Evolutionary conservation across 2,113 vertebrate genomes (phyloP), one percentile per base, ranked within the genome.

Genomic region (Crotalus horridus): DNA sequence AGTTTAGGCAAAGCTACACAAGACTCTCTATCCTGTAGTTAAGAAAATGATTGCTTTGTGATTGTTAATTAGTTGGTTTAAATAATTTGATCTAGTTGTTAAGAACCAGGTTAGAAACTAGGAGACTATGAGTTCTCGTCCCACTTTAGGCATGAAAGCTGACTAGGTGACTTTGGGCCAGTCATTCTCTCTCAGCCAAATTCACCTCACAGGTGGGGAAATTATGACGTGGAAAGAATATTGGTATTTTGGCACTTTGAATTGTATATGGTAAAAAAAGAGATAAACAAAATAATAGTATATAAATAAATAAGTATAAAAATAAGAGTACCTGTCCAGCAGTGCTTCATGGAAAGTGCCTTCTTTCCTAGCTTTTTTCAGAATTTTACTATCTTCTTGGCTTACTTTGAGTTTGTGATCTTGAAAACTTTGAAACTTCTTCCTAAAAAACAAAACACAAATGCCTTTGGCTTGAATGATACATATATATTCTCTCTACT

Each of bases 401-500:
- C 99, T 99, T 96, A 99, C 96, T 97, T 98, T 98, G 93, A 99
- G 98, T 92, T 98, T 98, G 59, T 98, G 98, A 95, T 99, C 99
- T 96, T 99, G 99, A 96, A 99, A 99, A 96, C 99, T 99, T 97
- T 99, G 99, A 95, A 99, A 99, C 97, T 99, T 99, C 96, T 99
- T 99, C 94, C 99, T 99, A 97, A 91, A 96, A 96, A 90, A 53
- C 88, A 85, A 61, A 10, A 33, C 17, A 46, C 23, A 29, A 61
- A 56, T 10, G 33, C 13, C 21, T 89, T 58, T 10, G 12, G n/a
- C 11, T 89, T 3, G 4, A 33, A 33, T 13, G 0, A 92, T 91
- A 48, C 0, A 74, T 55, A 81, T 54, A 0, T 4, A 5, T 1
- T 48, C 8, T 26, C 3, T 85, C 3, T 85, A 54, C 39, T 9